A percentile compares a stretch with the other conserved stretches of the same genome.
These are phyloP conservation scores for Agrypnus murinus DNA, from an alignment of 2,888 invertebrate genomes.

Conservation along the genomic window DNA sequence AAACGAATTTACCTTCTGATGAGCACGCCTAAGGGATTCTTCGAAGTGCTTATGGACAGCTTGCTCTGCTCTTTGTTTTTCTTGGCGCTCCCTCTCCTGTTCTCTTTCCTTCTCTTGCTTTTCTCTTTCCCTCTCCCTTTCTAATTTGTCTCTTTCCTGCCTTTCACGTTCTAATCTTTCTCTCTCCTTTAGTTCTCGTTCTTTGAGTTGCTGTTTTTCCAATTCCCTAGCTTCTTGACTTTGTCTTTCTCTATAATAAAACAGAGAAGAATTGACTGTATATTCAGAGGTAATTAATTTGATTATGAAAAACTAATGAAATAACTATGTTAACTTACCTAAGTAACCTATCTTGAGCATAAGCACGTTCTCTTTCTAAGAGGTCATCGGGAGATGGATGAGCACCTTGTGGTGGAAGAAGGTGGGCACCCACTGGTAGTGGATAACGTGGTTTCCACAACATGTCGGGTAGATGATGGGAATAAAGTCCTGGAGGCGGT, in stretches of 20 bases:
- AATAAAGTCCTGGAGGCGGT: slow-evolving; percentile 66
- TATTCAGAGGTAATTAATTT: no score
- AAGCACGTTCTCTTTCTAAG: slow-evolving; percentile 72
- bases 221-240: slow-evolving; percentile 80
- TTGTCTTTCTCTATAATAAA: slow-evolving; percentile 69
- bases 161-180: slow-evolving; percentile 73
- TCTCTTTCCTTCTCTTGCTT: slow-evolving; percentile 75
- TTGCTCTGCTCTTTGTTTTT: slow-evolving; percentile 78
- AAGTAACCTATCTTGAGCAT: slow-evolving; percentile 78
- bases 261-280: no score
- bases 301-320: no score
- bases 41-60: slow-evolving; percentile 93
- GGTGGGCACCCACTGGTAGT: slow-evolving; percentile 72
- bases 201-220: slow-evolving; percentile 75
- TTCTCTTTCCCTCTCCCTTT: slow-evolving; percentile 71
- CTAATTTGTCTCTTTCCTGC: slow-evolving; percentile 72
- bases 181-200: slow-evolving; percentile 72
- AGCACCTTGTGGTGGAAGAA: slow-evolving; percentile 67
- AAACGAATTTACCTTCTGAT: slow-evolving; percentile 87
- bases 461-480: slow-evolving; percentile 72
- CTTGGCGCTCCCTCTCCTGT: slow-evolving; percentile 70
- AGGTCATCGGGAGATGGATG: slow-evolving; percentile 71
- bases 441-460: slow-evolving; percentile 78
- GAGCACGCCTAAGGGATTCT: slow-evolving; percentile 86
- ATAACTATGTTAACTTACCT: slow-evolving; percentile 71